phyloP scores from a whole-genome alignment of 2,113 vertebrate species.

The Epinephelus fuscoguttatus region DNA sequence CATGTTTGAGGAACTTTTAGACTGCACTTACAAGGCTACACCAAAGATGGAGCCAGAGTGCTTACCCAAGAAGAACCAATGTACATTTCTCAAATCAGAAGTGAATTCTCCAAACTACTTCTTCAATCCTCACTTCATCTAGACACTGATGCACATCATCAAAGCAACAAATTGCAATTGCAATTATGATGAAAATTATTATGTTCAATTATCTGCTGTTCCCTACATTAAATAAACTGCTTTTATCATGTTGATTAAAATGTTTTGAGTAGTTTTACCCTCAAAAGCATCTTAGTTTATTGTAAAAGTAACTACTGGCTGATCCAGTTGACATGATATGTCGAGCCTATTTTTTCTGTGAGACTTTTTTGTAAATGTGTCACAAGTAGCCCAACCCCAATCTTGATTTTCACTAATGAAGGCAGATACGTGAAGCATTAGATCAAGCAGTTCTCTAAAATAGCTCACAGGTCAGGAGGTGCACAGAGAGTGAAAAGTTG shows the following conservation, averaged over 20 bases:
- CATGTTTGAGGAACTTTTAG: slow-evolving; percentile 6
- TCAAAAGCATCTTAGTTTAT: neutral
- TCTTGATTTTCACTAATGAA: neutral
- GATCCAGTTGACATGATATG: neutral
- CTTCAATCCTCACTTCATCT: too few species aligned
- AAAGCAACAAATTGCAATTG: too few species aligned
- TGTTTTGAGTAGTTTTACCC: too few species aligned
- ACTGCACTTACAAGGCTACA: neutral
- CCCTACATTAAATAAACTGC: too few species aligned
- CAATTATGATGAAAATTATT: neutral
- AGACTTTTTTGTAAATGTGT: neutral
- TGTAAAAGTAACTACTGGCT: neutral
- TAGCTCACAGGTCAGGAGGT: neutral
- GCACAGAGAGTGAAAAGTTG: neutral
- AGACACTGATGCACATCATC: too few species aligned
- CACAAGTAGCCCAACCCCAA: neutral
- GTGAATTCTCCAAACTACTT: too few species aligned
- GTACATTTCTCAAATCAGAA: too few species aligned
- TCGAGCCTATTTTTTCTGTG: too few species aligned
- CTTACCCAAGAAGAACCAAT: neutral
- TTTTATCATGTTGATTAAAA: too few species aligned
- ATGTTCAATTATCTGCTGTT: too few species aligned
- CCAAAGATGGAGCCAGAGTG: slow-evolving; percentile 21
- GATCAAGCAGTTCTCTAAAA: too few species aligned
- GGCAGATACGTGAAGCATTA: too few species aligned